A percentile compares a stretch with the other conserved stretches of the same genome.
Conservation (phyloP, 1,140 invertebrate species). For the Drosophila sturtevanti region DNA sequence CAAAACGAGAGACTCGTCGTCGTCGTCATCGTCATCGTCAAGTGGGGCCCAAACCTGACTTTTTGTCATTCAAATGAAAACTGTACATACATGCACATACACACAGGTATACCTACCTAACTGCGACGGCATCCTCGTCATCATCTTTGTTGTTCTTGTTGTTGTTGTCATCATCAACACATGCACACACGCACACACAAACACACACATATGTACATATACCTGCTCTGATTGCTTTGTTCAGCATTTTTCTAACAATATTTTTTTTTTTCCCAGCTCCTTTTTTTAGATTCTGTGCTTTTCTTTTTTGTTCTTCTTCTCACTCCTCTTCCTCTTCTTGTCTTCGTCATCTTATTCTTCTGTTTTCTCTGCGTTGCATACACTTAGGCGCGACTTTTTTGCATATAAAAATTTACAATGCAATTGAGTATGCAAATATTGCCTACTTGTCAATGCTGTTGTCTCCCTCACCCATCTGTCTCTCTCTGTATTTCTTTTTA, state of each 20-base stretch:
- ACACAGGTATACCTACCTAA: neutral
- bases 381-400: constrained; percentile 19
- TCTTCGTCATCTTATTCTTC: constrained; percentile 6
- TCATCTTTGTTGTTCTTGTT: constrained; percentile 26
- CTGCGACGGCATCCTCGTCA: neutral
- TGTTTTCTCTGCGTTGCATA: constrained; percentile 22
- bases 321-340: constrained; percentile 12
- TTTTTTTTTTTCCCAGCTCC: constrained; percentile 58
- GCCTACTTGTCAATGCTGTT: constrained; percentile 75
- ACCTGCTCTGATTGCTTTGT: constrained; percentile 78
- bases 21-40: constrained; percentile 38
- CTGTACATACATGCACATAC: constrained; percentile 64
- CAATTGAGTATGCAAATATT: constrained; percentile 82
- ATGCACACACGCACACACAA: constrained; percentile 14
- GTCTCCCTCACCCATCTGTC: constrained; percentile 55
- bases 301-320: constrained; percentile 65
- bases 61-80: constrained; percentile 82
- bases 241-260: constrained; percentile 77
- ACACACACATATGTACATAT: constrained; percentile 27
- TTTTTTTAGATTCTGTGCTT: neutral
- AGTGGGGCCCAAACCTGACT: constrained; percentile 77
- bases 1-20: constrained; percentile 26
- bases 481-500: neutral
- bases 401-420: constrained; percentile 81
- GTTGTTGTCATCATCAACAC: constrained; percentile 52